Percentiles rank a stretch among this genome's conserved stretches.
Evolutionary conservation across 2,888 invertebrate species (phyloP).

Genomic region (Ophion slaviceki): DNA sequence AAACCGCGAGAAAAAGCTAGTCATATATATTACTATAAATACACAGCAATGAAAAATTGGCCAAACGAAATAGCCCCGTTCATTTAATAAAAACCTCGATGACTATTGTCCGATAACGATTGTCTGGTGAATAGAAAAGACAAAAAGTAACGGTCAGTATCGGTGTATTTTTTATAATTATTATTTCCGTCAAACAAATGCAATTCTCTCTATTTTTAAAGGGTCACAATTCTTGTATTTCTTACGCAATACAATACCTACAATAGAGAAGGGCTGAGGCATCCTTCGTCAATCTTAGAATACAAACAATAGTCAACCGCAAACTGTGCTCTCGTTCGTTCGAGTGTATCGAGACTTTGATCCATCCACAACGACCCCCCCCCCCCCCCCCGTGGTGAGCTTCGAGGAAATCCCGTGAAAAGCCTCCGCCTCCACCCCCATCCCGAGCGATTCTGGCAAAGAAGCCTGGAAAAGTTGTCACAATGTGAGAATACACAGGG

Average conservation of each 20-base stretch:
- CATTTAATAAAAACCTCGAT: no score
- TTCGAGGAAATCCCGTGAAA: constrained; percentile 5
- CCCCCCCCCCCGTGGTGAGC: background rate
- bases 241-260: background rate
- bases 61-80: no score
- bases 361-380: constrained; percentile 12
- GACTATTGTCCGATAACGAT: no score
- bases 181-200: background rate
- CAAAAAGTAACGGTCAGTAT: no score
- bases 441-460: constrained; percentile 19
- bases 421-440: background rate
- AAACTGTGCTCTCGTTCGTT: constrained; percentile 5
- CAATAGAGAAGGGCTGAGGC: no score
- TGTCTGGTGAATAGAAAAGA: no score
- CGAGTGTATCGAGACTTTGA: constrained; percentile 36
- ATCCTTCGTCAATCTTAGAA: constrained; percentile 11
- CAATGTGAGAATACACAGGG: constrained; percentile 21
- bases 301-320: constrained; percentile 16
- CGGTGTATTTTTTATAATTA: no score
- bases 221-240: background rate
- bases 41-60: no score
- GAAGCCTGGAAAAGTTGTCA: constrained; percentile 43
- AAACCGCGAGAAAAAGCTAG: no score
- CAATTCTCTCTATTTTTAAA: background rate
- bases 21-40: no score